phyloP scores from a whole-genome alignment of 2,797 vertebrate genomes.

The Furcifer pardalis region DNA sequence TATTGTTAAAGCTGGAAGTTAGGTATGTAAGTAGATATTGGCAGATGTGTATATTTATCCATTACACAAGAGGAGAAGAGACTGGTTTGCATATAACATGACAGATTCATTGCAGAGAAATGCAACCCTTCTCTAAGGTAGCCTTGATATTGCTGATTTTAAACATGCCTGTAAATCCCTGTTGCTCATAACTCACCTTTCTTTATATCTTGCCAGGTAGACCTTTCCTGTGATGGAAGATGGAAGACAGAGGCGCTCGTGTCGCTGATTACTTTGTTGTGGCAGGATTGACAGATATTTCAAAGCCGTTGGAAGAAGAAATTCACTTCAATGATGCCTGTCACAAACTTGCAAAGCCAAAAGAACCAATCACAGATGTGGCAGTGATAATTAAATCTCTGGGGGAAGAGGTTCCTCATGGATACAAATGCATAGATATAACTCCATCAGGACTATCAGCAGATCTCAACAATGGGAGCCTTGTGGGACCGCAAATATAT shows the following conservation, averaged over 20 bases:
- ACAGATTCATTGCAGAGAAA: not conserved
- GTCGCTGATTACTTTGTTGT: conserved; percentile 99
- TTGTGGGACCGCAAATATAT: conserved; percentile 94
- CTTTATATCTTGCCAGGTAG: conserved; percentile 66
- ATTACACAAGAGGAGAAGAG: not conserved
- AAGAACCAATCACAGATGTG: conserved; percentile 96
- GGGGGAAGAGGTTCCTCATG: conserved; percentile 93
- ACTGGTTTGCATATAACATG: not conserved
- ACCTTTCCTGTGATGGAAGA: conserved; percentile 87
- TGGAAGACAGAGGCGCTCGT: conserved; percentile 98
- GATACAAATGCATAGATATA: conserved; percentile 90
- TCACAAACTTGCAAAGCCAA: conserved; percentile 88
- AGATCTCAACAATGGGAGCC: conserved; percentile 95
- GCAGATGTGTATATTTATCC: not conserved
- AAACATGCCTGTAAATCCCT: not conserved
- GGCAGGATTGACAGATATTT: conserved; percentile 91
- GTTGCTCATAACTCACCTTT: not conserved
- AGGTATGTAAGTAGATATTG: not conserved
- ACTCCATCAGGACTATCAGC: conserved; percentile 94
- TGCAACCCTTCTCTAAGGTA: not conserved
- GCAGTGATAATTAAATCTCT: conserved; percentile 93
- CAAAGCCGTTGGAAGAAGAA: conserved; percentile 95
- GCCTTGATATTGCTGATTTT: not conserved
- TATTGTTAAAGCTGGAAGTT: conserved; percentile 15
- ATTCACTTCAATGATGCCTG: conserved; percentile 91